Base-by-base conservation (phyloP, 1,140 invertebrate species). In the Tribolium madens region DNA sequence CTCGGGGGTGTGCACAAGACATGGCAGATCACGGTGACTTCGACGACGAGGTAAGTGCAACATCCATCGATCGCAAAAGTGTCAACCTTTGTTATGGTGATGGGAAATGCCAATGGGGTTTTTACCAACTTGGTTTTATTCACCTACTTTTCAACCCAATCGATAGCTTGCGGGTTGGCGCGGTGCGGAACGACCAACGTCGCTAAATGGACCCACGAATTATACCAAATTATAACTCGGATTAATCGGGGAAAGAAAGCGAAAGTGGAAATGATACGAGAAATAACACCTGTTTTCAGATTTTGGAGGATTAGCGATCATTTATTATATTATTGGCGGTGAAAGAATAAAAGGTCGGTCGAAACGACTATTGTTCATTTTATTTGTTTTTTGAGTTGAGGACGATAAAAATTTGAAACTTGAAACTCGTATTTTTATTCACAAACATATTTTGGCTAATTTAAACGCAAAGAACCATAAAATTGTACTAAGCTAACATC, bases 21-120 rank as follows among this genome's bases (percentile, higher is more conserved):
- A 82, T 82, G 81, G 80, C 80, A 12, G 81, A 82, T 75, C 81
- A 81, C 76, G 81, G 81, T 78, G 78, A 78, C 52, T 82, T 82
- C 46, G 81, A 82, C 52, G 81, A 82, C 69, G 81, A 82, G 81
- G 81, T 82, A 57, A 12, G 72, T 53, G 7, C 17, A 18, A 36
- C 1, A 60, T 36, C 26, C 10, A 64, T 64, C 26, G 26, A 64
- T 64, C 18, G 52, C 52, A 57, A 57, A 57, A 57, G 15, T 21
- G 52, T 57, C 52, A 57, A 57, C 57, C 57, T 64, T 64, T 64
- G 48, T 50, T 50, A 5, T 9, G 21, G 31, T 64, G 21, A 64
- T 64, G 57, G 18, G 17, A 64, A 64, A 64, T 64, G 57, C 57
- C 57, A 33, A 64, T 33, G 57, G 57, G 31, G 31, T 64, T 64